Conservation (phyloP, 2,113 vertebrate species). For the Raphicerus campestris region DNA sequence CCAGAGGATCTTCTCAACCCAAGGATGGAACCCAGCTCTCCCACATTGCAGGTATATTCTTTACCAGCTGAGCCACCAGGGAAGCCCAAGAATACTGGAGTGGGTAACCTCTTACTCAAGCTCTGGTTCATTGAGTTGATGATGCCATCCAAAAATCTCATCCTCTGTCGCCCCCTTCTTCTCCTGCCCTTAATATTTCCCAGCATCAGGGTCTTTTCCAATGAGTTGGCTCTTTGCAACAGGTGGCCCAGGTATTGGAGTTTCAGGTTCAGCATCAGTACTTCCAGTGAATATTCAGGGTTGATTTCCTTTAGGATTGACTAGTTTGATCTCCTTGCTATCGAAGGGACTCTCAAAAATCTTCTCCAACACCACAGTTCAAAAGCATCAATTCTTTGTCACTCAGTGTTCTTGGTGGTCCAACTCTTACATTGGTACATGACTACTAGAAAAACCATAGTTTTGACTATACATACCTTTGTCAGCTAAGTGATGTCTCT, state of each 20-base stretch:
- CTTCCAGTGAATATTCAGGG: not conserved
- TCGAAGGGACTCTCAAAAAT: not conserved
- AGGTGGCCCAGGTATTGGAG: not conserved
- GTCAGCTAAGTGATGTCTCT: not conserved
- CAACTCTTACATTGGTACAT: not conserved
- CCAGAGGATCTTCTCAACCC: not conserved
- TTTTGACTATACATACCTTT: not conserved
- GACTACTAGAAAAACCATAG: not conserved
- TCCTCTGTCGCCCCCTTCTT: fast-evolving
- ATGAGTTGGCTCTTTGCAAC: not conserved
- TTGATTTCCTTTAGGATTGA: not conserved
- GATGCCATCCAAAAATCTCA: not conserved
- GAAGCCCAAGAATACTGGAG: not conserved
- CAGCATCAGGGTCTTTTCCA: not conserved
- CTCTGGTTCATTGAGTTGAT: not conserved
- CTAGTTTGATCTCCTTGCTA: not conserved
- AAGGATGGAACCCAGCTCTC: not conserved
- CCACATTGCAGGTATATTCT: not conserved
- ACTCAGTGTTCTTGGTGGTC: not conserved
- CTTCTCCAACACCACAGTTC: not conserved
- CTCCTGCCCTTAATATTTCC: not conserved
- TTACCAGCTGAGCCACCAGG: not conserved
- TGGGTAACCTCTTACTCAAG: not conserved
- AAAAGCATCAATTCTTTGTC: not conserved
- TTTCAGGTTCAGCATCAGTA: not conserved